These are phyloP conservation scores for Cataglyphis altisquamis DNA, from an alignment of 2,888 invertebrate species.

Conservation along the genomic window DNA sequence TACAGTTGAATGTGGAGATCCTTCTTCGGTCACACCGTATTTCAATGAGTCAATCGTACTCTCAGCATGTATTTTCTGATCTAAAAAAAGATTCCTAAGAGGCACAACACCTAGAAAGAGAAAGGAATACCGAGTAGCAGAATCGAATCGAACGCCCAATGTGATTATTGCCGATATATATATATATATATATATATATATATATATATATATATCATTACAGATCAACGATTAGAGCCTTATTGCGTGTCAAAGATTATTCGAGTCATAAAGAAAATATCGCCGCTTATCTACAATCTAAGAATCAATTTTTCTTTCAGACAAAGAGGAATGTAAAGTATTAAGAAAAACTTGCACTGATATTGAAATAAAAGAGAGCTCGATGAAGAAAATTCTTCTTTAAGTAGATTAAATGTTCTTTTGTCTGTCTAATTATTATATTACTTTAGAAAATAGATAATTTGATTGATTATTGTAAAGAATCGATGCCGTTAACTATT, in stretches of 20 bases:
- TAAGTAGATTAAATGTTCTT: neutral
- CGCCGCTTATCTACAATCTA: neutral
- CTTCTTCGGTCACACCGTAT: constrained; percentile 31
- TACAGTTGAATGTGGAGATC: constrained; percentile 19
- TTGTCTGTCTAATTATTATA: neutral
- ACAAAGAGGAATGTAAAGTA: neutral
- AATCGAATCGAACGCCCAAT: constrained; percentile 62
- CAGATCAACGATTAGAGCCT: constrained; percentile 73
- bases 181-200: constrained; percentile 49
- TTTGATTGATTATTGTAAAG: neutral
- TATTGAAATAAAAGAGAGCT: neutral
- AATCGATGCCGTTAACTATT: neutral
- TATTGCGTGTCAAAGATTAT: constrained; percentile 65
- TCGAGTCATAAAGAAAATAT: constrained; percentile 15
- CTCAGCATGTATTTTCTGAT: constrained; percentile 73
- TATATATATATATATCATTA: constrained; percentile 62
- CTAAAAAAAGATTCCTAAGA: constrained; percentile 70
- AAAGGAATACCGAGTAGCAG: constrained; percentile 44
- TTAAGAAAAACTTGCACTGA: constrained; percentile 22
- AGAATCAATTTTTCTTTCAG: constrained; percentile 13
- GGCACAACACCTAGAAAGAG: constrained; percentile 26
- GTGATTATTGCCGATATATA: constrained; percentile 62
- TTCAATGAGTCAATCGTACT: constrained; percentile 67
- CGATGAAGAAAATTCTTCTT: neutral
- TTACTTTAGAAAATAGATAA: constrained; percentile 6